Evolutionary conservation across 2,113 vertebrate genomes (phyloP).

Genomic region (Cichladusa arquata): DNA sequence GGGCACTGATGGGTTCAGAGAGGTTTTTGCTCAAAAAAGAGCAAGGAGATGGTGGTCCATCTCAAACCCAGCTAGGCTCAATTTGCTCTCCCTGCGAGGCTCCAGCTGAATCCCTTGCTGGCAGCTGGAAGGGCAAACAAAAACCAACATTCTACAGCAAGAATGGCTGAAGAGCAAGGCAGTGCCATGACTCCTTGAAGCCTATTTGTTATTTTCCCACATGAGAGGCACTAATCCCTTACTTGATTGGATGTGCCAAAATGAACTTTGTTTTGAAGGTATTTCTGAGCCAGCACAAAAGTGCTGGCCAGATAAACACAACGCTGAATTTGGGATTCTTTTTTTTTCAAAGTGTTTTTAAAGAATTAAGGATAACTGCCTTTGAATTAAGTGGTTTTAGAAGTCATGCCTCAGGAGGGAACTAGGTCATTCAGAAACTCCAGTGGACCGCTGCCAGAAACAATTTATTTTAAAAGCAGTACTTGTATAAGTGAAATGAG

Average conservation of each 20-base stretch:
- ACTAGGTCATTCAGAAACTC: not conserved
- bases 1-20: not conserved
- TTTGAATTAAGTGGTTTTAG: conserved; percentile 23
- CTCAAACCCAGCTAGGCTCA: not conserved
- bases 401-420: not conserved
- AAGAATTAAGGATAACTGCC: not conserved
- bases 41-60: not conserved
- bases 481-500: not conserved
- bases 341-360: not conserved
- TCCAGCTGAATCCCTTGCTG: not conserved
- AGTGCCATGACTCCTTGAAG: not conserved
- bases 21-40: not conserved
- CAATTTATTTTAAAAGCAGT: not conserved
- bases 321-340: not conserved
- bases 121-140: not conserved
- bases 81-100: not conserved
- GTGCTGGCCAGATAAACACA: not conserved
- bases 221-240: not conserved
- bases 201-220: not conserved
- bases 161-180: not conserved
- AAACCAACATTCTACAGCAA: not conserved
- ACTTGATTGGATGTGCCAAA: not conserved
- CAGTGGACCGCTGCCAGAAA: not conserved
- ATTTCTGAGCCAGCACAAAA: not conserved
- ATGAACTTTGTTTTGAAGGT: not conserved